These are phyloP conservation scores for Erebia palarica DNA, from an alignment of 2,888 invertebrate genomes.

Conservation along the genomic window DNA sequence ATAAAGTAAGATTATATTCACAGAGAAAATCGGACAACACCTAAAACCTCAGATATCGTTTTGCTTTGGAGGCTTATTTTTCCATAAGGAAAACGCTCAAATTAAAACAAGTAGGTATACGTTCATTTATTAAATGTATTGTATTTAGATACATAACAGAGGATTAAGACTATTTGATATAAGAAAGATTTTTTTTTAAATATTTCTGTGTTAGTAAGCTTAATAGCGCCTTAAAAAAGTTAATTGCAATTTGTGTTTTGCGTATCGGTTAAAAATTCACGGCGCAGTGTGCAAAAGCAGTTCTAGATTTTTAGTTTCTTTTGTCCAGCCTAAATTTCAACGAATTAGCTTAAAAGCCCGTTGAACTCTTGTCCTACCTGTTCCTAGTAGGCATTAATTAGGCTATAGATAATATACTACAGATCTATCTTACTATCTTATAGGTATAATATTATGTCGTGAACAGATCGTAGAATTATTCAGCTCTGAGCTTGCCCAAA, in stretches of 20 bases:
- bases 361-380: neutral
- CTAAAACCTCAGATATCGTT: neutral
- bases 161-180: too few species aligned
- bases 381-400: too few species aligned
- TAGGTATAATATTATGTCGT: too few species aligned
- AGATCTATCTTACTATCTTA: too few species aligned
- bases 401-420: too few species aligned
- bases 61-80: neutral
- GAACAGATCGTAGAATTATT: too few species aligned
- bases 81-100: neutral
- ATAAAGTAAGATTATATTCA: slow-evolving; percentile 1
- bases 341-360: neutral
- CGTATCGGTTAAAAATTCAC: neutral
- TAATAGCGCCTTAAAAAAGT: neutral
- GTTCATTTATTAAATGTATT: neutral
- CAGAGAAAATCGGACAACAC: neutral
- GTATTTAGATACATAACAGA: neutral
- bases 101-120: neutral
- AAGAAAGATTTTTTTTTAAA: neutral
- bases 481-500: too few species aligned
- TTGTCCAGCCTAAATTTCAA: neutral
- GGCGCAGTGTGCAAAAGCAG: neutral
- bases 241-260: neutral
- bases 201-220: neutral
- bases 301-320: neutral